A percentile compares a stretch with the other conserved stretches of the same genome.
Evolutionary conservation across 64 coral and sea anemone species (phyloP).

Genomic region (Actinia tenebrosa): DNA sequence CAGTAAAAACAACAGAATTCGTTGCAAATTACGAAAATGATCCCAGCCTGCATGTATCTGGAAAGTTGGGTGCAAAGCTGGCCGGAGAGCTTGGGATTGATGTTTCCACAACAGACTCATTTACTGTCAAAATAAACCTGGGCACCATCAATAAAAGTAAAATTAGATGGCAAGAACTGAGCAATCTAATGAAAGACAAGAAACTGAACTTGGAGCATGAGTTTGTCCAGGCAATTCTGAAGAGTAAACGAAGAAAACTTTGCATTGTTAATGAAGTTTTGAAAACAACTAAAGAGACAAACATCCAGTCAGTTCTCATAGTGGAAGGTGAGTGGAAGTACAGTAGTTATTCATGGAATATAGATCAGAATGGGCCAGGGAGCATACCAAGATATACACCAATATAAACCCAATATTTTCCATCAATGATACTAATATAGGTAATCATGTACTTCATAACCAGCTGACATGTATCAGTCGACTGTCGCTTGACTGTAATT

Average conservation of each 20-base stretch:
- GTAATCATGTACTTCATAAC: no score
- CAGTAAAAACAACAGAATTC: conserved; percentile 49
- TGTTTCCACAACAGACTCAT: conserved; percentile 48
- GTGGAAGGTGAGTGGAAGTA: conserved; percentile 27
- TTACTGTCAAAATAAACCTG: conserved; percentile 76
- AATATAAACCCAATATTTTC: no score
- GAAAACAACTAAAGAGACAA: conserved; percentile 40
- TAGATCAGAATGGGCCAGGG: no score
- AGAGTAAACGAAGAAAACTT: conserved; percentile 47
- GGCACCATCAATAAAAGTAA: conserved; percentile 65
- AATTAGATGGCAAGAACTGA: conserved; percentile 62
- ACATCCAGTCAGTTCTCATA: conserved; percentile 48
- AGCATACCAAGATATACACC: no score
- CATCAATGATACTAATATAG: no score
- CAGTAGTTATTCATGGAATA: no score
- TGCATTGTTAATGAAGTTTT: conserved; percentile 75
- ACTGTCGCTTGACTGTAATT: no score
- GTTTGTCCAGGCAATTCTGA: conserved; percentile 62
- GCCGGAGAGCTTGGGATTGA: conserved; percentile 89
- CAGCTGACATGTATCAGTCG: no score
- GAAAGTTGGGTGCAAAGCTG: conserved; percentile 89
- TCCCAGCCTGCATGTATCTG: conserved; percentile 68
- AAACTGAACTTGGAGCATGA: conserved; percentile 66
- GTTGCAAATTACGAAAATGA: conserved; percentile 72
- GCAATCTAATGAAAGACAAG: conserved; percentile 36